phyloP scores from a whole-genome alignment of 2,888 invertebrate genomes.

The Leistus spinibarbis region DNA sequence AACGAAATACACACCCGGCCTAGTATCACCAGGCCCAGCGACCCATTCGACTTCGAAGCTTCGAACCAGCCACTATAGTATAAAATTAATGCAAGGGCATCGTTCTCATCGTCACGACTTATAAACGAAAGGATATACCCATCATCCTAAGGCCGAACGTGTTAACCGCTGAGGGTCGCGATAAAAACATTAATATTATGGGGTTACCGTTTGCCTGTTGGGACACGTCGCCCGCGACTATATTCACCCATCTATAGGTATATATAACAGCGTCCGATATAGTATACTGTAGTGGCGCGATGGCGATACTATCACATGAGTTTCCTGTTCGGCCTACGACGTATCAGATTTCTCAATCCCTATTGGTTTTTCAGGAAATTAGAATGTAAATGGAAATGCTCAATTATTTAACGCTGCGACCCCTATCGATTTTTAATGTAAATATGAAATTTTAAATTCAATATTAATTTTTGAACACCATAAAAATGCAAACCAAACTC shows the following conservation, averaged over 20 bases:
- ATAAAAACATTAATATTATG: conserved; percentile 38
- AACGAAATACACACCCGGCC: conserved; percentile 23
- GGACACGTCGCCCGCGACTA: not conserved
- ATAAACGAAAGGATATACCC: not conserved
- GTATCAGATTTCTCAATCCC: conserved; percentile 37
- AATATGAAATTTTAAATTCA: not conserved
- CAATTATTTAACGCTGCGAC: conserved; percentile 19
- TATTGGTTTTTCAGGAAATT: conserved; percentile 32
- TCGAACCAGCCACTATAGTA: not conserved
- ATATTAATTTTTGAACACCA: not conserved
- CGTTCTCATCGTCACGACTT: not conserved
- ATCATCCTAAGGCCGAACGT: conserved; percentile 11
- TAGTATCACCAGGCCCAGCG: not conserved
- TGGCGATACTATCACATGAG: conserved; percentile 2
- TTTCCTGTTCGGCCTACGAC: conserved; percentile 16
- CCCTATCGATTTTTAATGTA: conserved; percentile 19
- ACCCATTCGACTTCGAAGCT: not conserved
- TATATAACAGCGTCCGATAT: not conserved
- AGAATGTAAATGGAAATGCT: conserved; percentile 35
- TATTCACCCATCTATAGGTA: not conserved
- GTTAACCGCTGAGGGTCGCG: conserved; percentile 22
- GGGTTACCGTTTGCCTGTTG: not conserved
- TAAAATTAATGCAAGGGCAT: conserved; percentile 20
- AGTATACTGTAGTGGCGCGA: not conserved
- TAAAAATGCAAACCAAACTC: not conserved